These are phyloP conservation scores for Apostichopus leukothele DNA, from an alignment of 53 echinoderm and acorn worm genomes.

Conservation along the genomic window DNA sequence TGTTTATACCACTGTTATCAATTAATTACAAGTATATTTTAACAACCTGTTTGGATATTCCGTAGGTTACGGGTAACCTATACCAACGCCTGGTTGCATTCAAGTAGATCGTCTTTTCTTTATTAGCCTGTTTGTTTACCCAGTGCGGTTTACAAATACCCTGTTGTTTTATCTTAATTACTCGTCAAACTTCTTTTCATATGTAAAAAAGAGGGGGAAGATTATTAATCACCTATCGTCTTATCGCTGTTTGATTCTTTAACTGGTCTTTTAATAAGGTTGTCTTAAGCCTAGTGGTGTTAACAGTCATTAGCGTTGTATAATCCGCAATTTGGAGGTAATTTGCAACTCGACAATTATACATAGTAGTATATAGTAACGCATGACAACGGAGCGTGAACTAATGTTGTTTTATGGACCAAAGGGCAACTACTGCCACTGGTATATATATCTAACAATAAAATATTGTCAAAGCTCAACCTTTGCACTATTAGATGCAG, in stretches of 20 bases:
- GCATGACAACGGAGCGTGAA: neutral
- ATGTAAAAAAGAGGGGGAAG: neutral
- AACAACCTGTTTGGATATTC: constrained; percentile 2
- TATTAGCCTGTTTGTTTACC: constrained; percentile 25
- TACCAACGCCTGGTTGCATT: constrained; percentile 31
- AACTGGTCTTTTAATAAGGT: constrained; percentile 29
- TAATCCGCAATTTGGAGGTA: constrained; percentile 25
- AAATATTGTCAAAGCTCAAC: no score
- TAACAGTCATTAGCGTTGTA: constrained; percentile 33
- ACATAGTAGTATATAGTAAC: neutral
- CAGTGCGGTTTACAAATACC: constrained; percentile 19
- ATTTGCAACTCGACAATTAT: constrained; percentile 24
- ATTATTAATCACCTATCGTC: constrained; percentile 34
- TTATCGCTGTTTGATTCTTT: constrained; percentile 39
- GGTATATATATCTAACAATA: neutral
- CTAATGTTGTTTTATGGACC: constrained; percentile 13
- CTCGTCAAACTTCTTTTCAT: constrained; percentile 8
- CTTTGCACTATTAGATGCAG: no score
- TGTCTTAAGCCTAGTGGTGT: neutral
- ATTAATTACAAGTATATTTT: constrained; percentile 28
- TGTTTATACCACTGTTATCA: constrained; percentile 19
- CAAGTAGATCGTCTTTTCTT: constrained; percentile 14
- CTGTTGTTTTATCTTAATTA: constrained; percentile 17
- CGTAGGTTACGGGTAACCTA: neutral
- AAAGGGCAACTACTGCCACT: constrained; percentile 20